Evolutionary conservation across 2,797 vertebrate species (phyloP).

Genomic region (Leuciscus waleckii): DNA sequence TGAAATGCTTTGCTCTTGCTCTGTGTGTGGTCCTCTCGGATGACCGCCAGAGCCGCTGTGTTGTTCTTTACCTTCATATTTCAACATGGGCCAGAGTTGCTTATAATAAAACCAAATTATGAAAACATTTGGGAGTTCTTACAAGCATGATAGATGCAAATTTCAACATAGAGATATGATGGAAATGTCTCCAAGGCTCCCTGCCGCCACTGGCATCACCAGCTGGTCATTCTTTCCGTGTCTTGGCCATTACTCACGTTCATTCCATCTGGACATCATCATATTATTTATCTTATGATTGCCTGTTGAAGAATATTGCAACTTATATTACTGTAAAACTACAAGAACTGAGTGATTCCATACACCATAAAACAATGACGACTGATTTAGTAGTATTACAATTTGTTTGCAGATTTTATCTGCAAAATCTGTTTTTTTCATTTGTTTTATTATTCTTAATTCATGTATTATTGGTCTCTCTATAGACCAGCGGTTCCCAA

Average conservation of each 20-base stretch:
- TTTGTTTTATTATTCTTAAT: not conserved
- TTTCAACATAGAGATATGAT: not conserved
- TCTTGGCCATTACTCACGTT: not conserved
- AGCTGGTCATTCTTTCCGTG: not conserved
- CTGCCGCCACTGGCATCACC: not conserved
- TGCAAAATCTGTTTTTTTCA: too few species aligned
- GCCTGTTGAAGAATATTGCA: not conserved
- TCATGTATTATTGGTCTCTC: not conserved
- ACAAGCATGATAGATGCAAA: not conserved
- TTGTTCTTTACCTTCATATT: conserved; percentile 64
- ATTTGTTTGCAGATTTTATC: not conserved
- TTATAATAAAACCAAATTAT: conserved; percentile 84
- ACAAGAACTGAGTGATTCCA: not conserved
- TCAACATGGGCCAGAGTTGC: conserved; percentile 76
- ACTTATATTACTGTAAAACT: not conserved
- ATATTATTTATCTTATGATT: not conserved
- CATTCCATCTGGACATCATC: not conserved
- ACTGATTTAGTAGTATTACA: not conserved
- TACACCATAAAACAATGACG: not conserved
- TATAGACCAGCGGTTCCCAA: not conserved
- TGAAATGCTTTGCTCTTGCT: conserved; percentile 67
- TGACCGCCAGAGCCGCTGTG: conserved; percentile 50
- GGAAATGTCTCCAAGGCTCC: not conserved
- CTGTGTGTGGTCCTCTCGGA: conserved; percentile 78
- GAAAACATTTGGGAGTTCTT: conserved; percentile 77